phyloP scores from a whole-genome alignment of 2,113 vertebrate genomes.

The Colossoma macropomum region DNA sequence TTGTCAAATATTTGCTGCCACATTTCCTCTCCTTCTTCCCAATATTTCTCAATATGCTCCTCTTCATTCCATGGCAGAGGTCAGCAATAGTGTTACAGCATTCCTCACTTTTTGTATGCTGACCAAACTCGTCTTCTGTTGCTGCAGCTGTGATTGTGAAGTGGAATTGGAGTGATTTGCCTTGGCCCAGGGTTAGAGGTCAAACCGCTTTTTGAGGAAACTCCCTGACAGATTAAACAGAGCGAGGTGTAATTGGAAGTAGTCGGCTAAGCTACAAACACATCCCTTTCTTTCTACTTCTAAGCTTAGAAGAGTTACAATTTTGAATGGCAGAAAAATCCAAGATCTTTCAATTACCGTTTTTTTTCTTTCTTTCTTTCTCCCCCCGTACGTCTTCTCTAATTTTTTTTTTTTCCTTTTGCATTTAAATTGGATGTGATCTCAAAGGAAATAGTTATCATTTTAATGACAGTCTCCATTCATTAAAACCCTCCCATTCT shows the following conservation, averaged over 20 bases:
- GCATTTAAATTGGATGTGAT: slow-evolving; percentile 79
- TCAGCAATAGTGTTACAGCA: background rate
- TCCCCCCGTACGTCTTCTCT: slow-evolving; percentile 35
- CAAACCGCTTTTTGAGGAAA: slow-evolving; percentile 33
- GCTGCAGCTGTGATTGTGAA: background rate
- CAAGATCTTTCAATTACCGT: slow-evolving; percentile 77
- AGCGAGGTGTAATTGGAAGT: slow-evolving; percentile 67
- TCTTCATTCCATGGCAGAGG: background rate
- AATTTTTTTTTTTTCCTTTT: slow-evolving; percentile 52
- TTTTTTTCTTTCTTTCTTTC: slow-evolving; percentile 54
- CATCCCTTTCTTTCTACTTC: slow-evolving; percentile 44
- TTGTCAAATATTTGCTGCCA: too few species aligned
- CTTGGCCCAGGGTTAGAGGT: slow-evolving; percentile 51
- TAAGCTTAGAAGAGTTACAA: slow-evolving; percentile 62
- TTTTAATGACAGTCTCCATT: slow-evolving; percentile 80
- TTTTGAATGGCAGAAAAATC: slow-evolving; percentile 75
- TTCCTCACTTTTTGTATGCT: background rate
- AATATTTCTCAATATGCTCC: background rate
- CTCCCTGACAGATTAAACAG: slow-evolving; percentile 62
- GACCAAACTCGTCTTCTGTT: background rate
- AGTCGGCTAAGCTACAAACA: slow-evolving; percentile 61
- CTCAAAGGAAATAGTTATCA: slow-evolving; percentile 80
- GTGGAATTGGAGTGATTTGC: slow-evolving; percentile 3
- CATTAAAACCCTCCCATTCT: slow-evolving; percentile 76
- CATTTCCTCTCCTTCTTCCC: too few species aligned